phyloP scores from a whole-genome alignment of 2,113 vertebrate species.

The Zosterops borbonicus region DNA sequence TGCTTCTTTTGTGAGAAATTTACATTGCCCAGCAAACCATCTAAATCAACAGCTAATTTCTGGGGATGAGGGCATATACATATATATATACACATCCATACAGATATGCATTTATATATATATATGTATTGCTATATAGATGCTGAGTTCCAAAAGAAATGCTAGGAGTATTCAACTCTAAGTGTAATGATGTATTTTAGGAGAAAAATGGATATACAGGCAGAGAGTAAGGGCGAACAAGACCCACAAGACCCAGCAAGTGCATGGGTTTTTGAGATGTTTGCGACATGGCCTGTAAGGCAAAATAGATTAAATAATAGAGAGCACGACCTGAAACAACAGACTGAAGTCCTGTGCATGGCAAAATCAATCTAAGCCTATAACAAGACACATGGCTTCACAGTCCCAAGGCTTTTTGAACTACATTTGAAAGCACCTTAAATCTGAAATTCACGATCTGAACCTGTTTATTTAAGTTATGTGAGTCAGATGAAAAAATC shows the following conservation, averaged over 20 bases:
- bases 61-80: not conserved
- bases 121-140: not conserved
- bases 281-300: not conserved
- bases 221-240: not conserved
- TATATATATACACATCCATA: too few relatives aligned
- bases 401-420: not conserved
- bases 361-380: not conserved
- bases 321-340: not conserved
- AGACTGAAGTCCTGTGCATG: not conserved
- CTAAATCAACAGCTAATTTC: not conserved
- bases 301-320: not conserved
- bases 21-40: not conserved
- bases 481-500: not conserved
- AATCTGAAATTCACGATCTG: not conserved
- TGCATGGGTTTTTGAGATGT: not conserved
- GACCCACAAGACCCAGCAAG: not conserved
- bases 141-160: not conserved
- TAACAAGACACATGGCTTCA: not conserved
- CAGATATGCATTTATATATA: not conserved
- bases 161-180: not conserved
- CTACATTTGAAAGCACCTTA: not conserved
- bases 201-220: not conserved
- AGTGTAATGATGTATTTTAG: not conserved
- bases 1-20: not conserved
- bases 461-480: not conserved